phyloP scores from a whole-genome alignment of 2,888 invertebrate genomes.

The Mactromeris polynyma region DNA sequence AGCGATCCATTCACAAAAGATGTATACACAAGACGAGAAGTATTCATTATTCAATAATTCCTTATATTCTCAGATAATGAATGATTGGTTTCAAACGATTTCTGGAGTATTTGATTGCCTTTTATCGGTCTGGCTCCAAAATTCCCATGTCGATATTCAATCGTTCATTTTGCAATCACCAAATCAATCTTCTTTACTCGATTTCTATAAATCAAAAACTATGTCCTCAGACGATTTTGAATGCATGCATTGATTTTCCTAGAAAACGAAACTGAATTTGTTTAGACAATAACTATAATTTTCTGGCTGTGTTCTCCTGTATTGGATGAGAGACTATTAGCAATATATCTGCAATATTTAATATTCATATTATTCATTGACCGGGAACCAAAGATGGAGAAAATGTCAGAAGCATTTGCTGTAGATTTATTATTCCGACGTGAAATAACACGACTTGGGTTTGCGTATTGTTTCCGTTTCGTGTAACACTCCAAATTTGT shows the following conservation, averaged over 20 bases:
- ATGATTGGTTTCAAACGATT: not conserved
- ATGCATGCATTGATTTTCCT: constrained; percentile 9
- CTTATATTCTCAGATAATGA: not conserved
- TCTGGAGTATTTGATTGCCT: not conserved
- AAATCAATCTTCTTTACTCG: not conserved
- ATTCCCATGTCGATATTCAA: not conserved
- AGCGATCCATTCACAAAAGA: not conserved
- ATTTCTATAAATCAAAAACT: not conserved
- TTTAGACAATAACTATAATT: not conserved
- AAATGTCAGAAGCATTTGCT: not conserved
- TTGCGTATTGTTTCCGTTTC: not conserved
- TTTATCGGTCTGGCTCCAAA: not conserved
- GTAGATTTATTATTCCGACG: not conserved
- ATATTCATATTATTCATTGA: constrained; percentile 2
- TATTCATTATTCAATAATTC: not conserved
- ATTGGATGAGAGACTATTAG: not conserved
- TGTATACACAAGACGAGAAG: not conserved
- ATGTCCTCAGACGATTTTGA: not conserved
- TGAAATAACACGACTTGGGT: not conserved
- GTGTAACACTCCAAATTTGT: not conserved
- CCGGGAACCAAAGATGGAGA: not conserved
- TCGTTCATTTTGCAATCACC: not conserved
- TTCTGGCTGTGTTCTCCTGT: not conserved
- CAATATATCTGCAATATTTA: not conserved
- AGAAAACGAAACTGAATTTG: not conserved